Conservation (phyloP, 2,888 invertebrate genomes). For the Cheilosia variabilis region DNA sequence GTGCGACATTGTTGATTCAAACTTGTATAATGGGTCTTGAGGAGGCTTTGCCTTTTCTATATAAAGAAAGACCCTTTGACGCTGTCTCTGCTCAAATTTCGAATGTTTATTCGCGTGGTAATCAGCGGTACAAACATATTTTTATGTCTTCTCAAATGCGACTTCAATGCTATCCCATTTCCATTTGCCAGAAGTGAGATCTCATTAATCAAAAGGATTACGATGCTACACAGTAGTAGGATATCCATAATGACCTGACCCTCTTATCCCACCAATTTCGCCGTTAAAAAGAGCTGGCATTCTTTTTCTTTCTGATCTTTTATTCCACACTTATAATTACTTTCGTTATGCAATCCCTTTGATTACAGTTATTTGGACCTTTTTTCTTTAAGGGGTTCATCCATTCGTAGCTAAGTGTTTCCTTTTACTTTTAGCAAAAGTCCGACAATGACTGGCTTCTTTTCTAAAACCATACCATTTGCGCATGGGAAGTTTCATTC, state of each 20-base stretch:
- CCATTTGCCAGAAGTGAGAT: background rate
- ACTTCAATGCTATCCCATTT: background rate
- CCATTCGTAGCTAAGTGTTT: constrained; percentile 48
- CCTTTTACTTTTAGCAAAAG: constrained; percentile 28
- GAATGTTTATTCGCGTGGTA: too few relatives aligned
- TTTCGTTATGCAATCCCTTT: constrained; percentile 30
- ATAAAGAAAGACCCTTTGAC: too few relatives aligned
- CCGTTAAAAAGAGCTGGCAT: constrained; percentile 12
- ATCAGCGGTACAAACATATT: too few relatives aligned
- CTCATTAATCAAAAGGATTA: constrained; percentile 15
- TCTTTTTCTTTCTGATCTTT: constrained; percentile 13
- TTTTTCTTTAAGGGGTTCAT: constrained; percentile 36
- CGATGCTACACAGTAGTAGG: background rate
- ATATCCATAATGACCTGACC: background rate
- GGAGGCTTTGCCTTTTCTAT: too few relatives aligned
- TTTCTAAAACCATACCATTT: constrained; percentile 16
- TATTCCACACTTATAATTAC: constrained; percentile 29
- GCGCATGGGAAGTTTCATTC: constrained; percentile 27
- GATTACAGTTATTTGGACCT: constrained; percentile 6
- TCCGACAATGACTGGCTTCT: constrained; percentile 40
- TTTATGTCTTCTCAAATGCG: too few relatives aligned
- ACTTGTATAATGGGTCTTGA: too few relatives aligned
- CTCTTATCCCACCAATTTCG: constrained; percentile 1
- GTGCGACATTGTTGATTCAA: too few relatives aligned
- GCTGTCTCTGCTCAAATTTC: too few relatives aligned